Evolutionary conservation across 2,113 vertebrate genomes (phyloP), one percentile per base, ranked within the genome.

Genomic region (Anguilla rostrata): DNA sequence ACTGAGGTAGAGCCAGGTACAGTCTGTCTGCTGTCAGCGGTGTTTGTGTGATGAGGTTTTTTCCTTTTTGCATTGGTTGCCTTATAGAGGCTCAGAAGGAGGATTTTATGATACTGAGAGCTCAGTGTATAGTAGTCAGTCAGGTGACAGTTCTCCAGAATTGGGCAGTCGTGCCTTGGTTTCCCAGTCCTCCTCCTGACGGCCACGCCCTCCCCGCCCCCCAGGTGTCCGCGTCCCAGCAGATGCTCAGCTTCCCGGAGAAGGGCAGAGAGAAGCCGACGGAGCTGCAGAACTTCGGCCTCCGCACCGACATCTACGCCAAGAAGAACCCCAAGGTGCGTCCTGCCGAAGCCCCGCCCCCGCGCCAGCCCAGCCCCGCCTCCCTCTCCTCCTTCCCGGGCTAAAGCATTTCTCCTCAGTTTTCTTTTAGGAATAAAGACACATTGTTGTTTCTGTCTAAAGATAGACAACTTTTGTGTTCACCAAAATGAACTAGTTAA

Each of bases 241-340:
- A 95, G 85, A 99, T 99, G 98, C 88, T 98, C 87, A 97, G 94
- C 93, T 99, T 99, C 85, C 95, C 95, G 56, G 98, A 99, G 88
- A 99, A 99, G 81, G 94, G 93, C 91, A 99, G 98, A 94, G 98
- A 99, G 87, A 99, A 99, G 86, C 92, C 97, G 1, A 96, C 95
- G 29, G 98, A 99, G 91, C 92, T 99, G 89, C 98, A 99, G 94
- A 99, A 98, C 93, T 99, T 99, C 0, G 98, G 98, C 8, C 97
- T 99, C 14, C 97, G 97, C 86, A 95, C 97, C 0, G 98, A 99
- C 82, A 95, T 99, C 75, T 99, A 98, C 93, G 95, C 97, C 1
- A 99, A 98, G 91, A 99, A 99, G 94, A 98, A 95, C 78, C 89
- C 96, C 88, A 99, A 99, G 97, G 98, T 96, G 90, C 92, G 90